Evolutionary conservation across 2,888 invertebrate genomes (phyloP).

Genomic region (Leptinotarsa rubiginosa): DNA sequence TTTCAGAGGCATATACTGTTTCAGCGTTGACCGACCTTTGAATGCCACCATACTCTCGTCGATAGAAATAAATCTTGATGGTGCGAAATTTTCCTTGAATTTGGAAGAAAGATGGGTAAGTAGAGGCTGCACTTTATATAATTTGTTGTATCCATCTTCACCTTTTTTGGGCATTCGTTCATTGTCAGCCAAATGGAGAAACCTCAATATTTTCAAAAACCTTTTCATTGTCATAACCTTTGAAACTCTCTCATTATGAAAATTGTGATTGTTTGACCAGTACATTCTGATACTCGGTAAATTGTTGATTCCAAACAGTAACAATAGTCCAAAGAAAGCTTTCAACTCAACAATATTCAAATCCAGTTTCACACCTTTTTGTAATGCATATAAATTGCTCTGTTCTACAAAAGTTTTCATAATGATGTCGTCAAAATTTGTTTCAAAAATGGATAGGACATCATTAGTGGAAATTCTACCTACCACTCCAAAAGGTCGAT

Average conservation of each 20-base stretch:
- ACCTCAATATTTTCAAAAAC: conserved; percentile 24
- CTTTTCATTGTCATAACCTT: conserved; percentile 23
- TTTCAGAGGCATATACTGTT: conserved; percentile 10
- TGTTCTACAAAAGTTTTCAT: neutral
- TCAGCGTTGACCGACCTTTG: conserved; percentile 2
- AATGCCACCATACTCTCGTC: conserved; percentile 3
- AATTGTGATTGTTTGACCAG: conserved; percentile 7
- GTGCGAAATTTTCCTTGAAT: neutral
- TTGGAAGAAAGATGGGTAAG: neutral
- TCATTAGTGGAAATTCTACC: neutral
- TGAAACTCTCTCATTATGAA: conserved; percentile 5
- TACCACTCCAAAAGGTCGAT: too few species aligned
- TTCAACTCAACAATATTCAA: neutral
- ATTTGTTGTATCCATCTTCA: neutral
- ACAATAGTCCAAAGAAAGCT: neutral
- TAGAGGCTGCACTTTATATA: conserved; percentile 17
- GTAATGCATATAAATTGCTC: neutral
- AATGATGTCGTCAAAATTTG: neutral
- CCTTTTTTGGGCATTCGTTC: conserved; percentile 24
- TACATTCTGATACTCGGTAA: neutral
- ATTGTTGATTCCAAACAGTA: conserved; percentile 1
- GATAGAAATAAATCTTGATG: neutral
- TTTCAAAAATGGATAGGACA: neutral
- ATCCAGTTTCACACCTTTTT: neutral
- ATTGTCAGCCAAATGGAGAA: conserved; percentile 15